Conservation (phyloP, 1,140 invertebrate species). For the Dinothrombium tinctorium region DNA sequence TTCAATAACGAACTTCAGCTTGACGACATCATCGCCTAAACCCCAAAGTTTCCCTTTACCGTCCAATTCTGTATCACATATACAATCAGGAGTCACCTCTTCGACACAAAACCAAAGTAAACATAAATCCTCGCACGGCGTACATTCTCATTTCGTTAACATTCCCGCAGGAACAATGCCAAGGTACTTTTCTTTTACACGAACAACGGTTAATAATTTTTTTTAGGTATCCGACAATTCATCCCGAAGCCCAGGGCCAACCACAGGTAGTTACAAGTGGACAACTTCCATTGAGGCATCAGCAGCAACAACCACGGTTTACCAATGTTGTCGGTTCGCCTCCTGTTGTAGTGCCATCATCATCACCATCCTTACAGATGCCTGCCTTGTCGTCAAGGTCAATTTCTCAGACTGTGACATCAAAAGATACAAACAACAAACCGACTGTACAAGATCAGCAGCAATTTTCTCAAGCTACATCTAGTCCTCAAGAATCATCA, state of each 20-base stretch:
- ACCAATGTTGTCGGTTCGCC: conserved; percentile 10
- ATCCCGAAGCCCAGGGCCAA: conserved; percentile 14
- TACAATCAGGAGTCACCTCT: background rate
- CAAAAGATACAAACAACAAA: too few relatives aligned
- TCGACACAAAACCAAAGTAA: background rate
- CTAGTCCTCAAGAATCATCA: too few relatives aligned
- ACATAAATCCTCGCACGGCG: background rate
- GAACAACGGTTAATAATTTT: background rate
- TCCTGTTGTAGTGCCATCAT: conserved; percentile 6
- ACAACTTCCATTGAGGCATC: conserved; percentile 8
- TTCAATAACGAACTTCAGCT: too few relatives aligned
- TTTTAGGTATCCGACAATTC: conserved; percentile 7
- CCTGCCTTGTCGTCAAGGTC: background rate
- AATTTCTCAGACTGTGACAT: background rate
- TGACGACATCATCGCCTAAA: background rate
- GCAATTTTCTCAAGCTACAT: too few relatives aligned
- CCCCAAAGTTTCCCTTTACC: background rate
- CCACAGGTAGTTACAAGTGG: conserved; percentile 7
- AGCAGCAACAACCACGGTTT: conserved; percentile 8
- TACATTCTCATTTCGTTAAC: background rate
- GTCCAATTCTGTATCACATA: conserved; percentile 1
- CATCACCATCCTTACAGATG: background rate
- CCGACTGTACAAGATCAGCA: too few relatives aligned
- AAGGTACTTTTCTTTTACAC: background rate
- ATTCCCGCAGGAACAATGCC: background rate